Base-by-base conservation (phyloP, 2,888 invertebrate genomes). In the Tetragnatha montana region DNA sequence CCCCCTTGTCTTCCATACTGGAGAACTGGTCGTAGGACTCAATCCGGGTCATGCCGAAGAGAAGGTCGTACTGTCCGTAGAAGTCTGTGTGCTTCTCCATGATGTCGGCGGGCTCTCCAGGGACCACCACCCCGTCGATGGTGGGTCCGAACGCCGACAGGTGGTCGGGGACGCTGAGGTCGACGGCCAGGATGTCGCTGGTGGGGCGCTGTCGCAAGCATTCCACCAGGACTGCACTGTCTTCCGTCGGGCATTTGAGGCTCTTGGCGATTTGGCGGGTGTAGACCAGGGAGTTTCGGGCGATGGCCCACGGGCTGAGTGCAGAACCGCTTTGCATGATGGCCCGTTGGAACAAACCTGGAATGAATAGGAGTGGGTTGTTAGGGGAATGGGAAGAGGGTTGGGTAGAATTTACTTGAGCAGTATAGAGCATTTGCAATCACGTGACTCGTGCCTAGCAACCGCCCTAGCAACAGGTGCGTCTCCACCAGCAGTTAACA, bases 71-170 rank as follows among this genome's bases (percentile, higher is more conserved):
- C 17, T 85, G 80, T 6, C 85, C 81, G 70, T 90, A 90, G 51
- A 79, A 85, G 21, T 86, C 82, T 7, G 86, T 84, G 47, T 89
- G 87, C 50, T 91, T 91, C 49, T 91, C 88, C 91, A 92, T 92
- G 35, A 93, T 91, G 35, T 91, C 92, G 92, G 91, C 92, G 91
- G 92, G 95, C 92, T 95, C 95, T 35, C 94, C 97, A 95, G 19
- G 96, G 92, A 98, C 97, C 91, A 98, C 97, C 92, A 98, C 98
- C 75, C 98, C 98, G 93, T 98, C 98, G 85, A 98, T 97, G 93
- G 97, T 97, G 6, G 98, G 98, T 0, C 98, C 98, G 92, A 98
- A 98, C 8, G 96, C 96, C 19, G 97, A 97, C 92, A 96, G 96
- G 93, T 97, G 98, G 92, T 96, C 95, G 19, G 96, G 95, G 17